phyloP scores from a whole-genome alignment of 2,797 vertebrate species.

The Catamblyrhynchus diadema region DNA sequence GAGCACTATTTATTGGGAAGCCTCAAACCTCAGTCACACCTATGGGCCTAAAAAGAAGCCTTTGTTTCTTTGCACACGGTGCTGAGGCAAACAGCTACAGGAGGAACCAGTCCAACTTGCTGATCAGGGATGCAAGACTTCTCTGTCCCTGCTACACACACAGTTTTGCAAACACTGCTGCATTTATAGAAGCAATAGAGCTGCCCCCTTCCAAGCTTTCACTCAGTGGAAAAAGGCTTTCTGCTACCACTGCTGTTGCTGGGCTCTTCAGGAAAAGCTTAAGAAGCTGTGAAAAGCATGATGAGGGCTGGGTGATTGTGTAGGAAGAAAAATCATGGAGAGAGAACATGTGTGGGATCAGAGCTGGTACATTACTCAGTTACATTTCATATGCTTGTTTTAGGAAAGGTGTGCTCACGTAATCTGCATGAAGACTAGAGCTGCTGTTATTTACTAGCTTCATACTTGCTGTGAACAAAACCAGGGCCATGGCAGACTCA shows the following conservation, averaged over 20 bases:
- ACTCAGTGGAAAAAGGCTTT: background rate
- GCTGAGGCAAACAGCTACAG: background rate
- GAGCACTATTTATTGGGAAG: background rate
- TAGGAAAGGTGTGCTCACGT: background rate
- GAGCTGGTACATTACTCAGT: background rate
- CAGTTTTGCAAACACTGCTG: background rate
- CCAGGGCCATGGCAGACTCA: background rate
- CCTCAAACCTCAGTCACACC: background rate
- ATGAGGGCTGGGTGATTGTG: background rate
- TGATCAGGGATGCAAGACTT: background rate
- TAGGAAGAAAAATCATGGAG: conserved; percentile 33
- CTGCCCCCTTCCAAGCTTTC: background rate
- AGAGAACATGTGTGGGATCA: conserved; percentile 33
- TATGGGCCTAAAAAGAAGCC: background rate
- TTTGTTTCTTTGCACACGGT: background rate
- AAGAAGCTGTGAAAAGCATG: background rate
- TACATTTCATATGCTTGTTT: background rate
- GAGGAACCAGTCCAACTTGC: conserved; percentile 22
- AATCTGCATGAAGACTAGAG: background rate
- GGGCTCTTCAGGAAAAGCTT: background rate
- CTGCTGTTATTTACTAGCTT: background rate
- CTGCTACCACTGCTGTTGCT: background rate
- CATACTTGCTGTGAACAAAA: background rate
- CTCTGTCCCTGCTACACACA: background rate
- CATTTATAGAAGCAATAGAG: background rate